Evolutionary conservation across 2,113 vertebrate genomes (phyloP), one percentile per base, ranked within the genome.

Genomic region (Romanogobio albipinnatus): DNA sequence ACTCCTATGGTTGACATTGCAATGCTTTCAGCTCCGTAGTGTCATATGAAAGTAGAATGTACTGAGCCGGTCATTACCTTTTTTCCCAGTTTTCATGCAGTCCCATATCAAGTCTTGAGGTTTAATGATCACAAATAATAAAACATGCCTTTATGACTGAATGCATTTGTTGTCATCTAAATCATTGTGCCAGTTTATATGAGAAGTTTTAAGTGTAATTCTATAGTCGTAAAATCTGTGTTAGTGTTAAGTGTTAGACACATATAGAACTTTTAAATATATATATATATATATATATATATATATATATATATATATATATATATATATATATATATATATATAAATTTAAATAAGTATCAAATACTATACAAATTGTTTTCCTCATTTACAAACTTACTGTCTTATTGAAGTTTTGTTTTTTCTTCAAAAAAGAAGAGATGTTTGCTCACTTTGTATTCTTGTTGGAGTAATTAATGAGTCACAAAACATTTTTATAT

Each of bases 91-190:
- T 89, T 90, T 90, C 85, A 89, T 87, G 76, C 86, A 90, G 90
- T 91, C 89, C 86, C 88, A 88, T 90, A 86, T 78, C 83, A 84
- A 90, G 62, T 89, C 79, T 70, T 85, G 56, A 76, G 68, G 88
- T 88, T 87, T 88, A 59, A 86, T 86, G 59, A 88, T 86, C 87
- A 58, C 47, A 89, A 90, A 85, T 81, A 93, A 92, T 90, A 93
- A 91, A 92, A 86, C 87, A 86, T 82, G 62, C 88, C 88, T 90
- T 86, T 82, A 82, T 88, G 86, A 89, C 61, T 80, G 88, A 51
- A 59, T 61, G 56, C 39, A 53, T 62, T 82, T 75, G 77, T 22
- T 64, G 71, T 2, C 68, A 43, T 71, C 4, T 71, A 43, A 43
- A 71, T 71, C 5, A 43, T 43, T 71, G 19, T 1, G 36, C 36